Evolutionary conservation across 2,797 vertebrate species (phyloP), one percentile per base, ranked within the genome.

Genomic region (Eleutherodactylus coqui): DNA sequence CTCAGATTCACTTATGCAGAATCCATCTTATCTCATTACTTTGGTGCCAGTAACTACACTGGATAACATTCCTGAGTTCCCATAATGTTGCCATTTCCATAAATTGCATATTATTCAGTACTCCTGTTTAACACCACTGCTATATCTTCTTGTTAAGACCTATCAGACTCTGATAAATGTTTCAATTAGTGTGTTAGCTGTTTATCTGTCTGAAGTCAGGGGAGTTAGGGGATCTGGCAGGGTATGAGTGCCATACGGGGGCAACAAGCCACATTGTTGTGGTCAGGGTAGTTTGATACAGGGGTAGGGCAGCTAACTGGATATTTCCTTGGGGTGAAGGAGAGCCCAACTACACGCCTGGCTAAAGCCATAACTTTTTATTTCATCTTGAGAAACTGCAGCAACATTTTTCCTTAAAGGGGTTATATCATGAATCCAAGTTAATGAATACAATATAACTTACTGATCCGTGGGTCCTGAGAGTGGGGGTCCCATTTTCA

Each of bases 21-120:
- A 53, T 8, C 45, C 82, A 2, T 27, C 86, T 43, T 58, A 58
- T 55, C 51, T 64, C 47, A 87, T 34, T 17, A 38, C 82, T 2
- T 27, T 87, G 45, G 14, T 34, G 27, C 77, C 82, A 43, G 58
- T 84, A 78, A 32, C 75, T 43, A 76, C 45, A 21, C 51, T 55
- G 49, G 49, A 53, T 1, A 64, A 24, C 55, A 75, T 32, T 38
- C 7, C n/a, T 49, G 72, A 55, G 45, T 16, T 5, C 77, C 24
- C 27, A 69, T 55, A 27, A 34, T 10, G 38, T 34, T 36, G 4
- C 29, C 21, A 16, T 41, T 11, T n/a, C 5, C 53, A 60, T 60
- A 41, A 16, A 58, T 9, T 41, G 16, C 10, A 38, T 27, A 58
- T 34, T 24, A 53, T 21, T 21, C 5, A 38, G 6, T 55, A n/a